Evolutionary conservation across 2,888 invertebrate species (phyloP), one percentile per base, ranked within the genome.

Genomic region (Eupithecia exiguata): DNA sequence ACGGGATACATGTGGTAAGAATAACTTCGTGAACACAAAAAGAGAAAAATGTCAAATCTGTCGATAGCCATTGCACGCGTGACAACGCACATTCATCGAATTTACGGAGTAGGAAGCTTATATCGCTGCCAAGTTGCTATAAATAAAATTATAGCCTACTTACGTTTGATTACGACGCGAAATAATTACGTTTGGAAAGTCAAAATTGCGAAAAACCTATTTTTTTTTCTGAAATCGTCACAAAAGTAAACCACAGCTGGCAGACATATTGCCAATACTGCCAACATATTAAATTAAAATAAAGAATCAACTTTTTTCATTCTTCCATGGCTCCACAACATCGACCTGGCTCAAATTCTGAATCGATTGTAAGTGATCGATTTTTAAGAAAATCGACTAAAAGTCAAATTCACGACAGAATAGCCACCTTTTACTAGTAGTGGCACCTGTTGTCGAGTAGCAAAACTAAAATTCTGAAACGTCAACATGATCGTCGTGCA

Each of bases 61-160:
- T 93, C 92, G 93, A 92, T 90, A 92, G 92, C 90, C 91, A 91
- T 92, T 90, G 91, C 91, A 94, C 93, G 94, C 94, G 94, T 94
- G 94, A 94, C 94, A 92, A 91, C 91, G 94, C 93, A 94, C 86
- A 92, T 91, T 93, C 88, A 91, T 88, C 82, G 81, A 82, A 72
- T 81, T 79, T 76, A 74, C 77, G 80, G 78, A 68, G 70, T 35
- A 49, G 71, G 79, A 83, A 78, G 76, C 61, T 72, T 77, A 69
- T 78, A 79, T 78, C 74, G 70, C 74, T 79, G 77, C 74, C 74
- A 80, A 83, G 82, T 79, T 70, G 75, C 74, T 82, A 78, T 80
- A 73, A 80, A 82, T 86, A 84, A 81, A 84, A 81, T 76, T 72
- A 79, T 81, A 80, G 69, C 75, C 79, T 86, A 93, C 93, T 93